Base-by-base conservation (phyloP, 2,797 vertebrate species). In the Pseudochirops corinnae region DNA sequence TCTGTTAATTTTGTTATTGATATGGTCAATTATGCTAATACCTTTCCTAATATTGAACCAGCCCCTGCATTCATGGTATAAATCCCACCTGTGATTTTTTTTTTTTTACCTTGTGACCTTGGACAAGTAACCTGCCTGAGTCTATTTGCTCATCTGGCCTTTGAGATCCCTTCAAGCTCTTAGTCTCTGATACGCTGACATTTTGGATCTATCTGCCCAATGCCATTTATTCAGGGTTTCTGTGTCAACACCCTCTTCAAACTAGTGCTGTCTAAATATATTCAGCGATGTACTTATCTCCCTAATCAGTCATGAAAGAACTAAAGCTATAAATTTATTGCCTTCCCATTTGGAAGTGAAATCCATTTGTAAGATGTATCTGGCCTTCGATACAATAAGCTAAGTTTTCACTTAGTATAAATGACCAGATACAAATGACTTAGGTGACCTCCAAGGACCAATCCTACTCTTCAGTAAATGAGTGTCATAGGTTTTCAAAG, bases 291-390 rank as follows among this genome's bases (percentile, higher is more conserved):
- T 93, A 96, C 97, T 93, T 91, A 96, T 94, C 95, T 96, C 94
- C 46, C 24, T 94, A 93, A 97, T 94, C 96, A 94, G 96, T 96
- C 96, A 53, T 94, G 96, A 97, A 96, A 93, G 74, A 95, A 82
- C 96, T 93, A 92, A 97, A 97, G 93, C 55, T 82, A 95, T 97
- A 96, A 95, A 96, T 97, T 87, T 97, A 96, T 97, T 92, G 94
- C 94, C 92, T 97, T 95, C 92, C 90, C 12, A 58, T 92, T 96
- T 58, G 91, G 97, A 95, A 96, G 91, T 62, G 16, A 92, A 96
- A 96, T 93, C 58, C 24, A 94, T 67, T 57, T 53, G 46, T 55
- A 90, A 90, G 94, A 96, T 96, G 92, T 94, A 95, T 95, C 97
- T 96, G 96, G 94, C 92, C 90, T 93, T 92, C 39, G 90, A 62